Conservation (phyloP, 1,140 invertebrate species). For the Anadara kagoshimensis region DNA sequence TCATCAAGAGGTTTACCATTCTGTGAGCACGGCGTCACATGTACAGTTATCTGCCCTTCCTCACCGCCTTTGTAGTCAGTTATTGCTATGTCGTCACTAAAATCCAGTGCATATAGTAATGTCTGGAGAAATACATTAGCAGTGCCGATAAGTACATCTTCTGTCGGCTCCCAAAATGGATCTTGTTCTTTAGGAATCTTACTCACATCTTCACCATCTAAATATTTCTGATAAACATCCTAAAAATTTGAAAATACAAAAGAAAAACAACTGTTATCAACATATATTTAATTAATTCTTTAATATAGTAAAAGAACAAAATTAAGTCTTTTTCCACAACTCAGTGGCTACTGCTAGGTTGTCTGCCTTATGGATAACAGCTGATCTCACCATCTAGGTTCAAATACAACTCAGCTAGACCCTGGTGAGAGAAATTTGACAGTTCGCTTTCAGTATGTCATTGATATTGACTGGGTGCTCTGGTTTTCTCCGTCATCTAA, state of each 20-base stretch:
- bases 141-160: slow-evolving; percentile 72
- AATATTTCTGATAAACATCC: slow-evolving; percentile 73
- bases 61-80: slow-evolving; percentile 73
- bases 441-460: no score
- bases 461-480: no score
- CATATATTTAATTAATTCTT: no score
- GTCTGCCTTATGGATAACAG: no score
- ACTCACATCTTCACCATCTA: slow-evolving; percentile 71
- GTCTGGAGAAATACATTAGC: slow-evolving; percentile 73
- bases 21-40: slow-evolving; percentile 72
- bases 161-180: slow-evolving; percentile 74
- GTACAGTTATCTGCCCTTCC: slow-evolving; percentile 67
- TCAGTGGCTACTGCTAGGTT: no score
- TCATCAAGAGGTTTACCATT: slow-evolving; percentile 72
- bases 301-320: no score
- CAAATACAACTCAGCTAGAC: no score
- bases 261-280: neutral
- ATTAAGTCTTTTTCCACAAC: no score
- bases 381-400: no score
- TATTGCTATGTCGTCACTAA: slow-evolving; percentile 70
- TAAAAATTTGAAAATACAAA: slow-evolving; percentile 46
- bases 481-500: no score
- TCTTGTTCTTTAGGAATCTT: slow-evolving; percentile 70
- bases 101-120: slow-evolving; percentile 71
- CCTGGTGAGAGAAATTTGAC: no score